Evolutionary conservation across 1,140 invertebrate genomes (phyloP).

Genomic region (Ceratina japonica): DNA sequence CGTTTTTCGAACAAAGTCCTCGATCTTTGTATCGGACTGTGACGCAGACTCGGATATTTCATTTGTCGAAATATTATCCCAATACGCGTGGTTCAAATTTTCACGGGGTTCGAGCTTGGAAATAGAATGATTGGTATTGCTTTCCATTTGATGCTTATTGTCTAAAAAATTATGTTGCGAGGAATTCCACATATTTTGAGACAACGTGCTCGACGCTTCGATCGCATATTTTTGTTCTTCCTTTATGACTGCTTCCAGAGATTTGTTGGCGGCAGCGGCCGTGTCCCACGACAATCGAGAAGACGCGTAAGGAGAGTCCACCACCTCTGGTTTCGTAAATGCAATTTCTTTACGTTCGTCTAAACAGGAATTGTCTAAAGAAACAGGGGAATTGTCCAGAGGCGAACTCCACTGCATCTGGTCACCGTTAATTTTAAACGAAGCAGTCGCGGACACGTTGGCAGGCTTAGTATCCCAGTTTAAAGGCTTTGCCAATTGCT

Average conservation of each 20-base stretch:
- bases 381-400: background rate
- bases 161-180: constrained; percentile 17
- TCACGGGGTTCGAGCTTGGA: constrained; percentile 5
- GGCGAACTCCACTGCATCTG: constrained; percentile 44
- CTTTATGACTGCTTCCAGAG: background rate
- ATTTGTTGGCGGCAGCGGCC: constrained; percentile 42
- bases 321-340: background rate
- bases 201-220: background rate
- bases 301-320: constrained; percentile 15
- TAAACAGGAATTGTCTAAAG: background rate
- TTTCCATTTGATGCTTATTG: constrained; percentile 11
- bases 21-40: background rate
- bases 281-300: constrained; percentile 22
- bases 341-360: constrained; percentile 15
- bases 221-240: constrained; percentile 37
- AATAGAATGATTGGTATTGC: constrained; percentile 1
- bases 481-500: constrained; percentile 76
- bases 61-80: constrained; percentile 15
- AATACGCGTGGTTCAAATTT: background rate
- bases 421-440: constrained; percentile 39
- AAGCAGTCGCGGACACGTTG: constrained; percentile 17
- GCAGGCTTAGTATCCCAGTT: constrained; percentile 75
- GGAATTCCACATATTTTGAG: constrained; percentile 39
- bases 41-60: background rate
- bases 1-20: constrained; percentile 6